Evolutionary conservation across 2,113 vertebrate species (phyloP).

Genomic region (Clarias gariepinus): DNA sequence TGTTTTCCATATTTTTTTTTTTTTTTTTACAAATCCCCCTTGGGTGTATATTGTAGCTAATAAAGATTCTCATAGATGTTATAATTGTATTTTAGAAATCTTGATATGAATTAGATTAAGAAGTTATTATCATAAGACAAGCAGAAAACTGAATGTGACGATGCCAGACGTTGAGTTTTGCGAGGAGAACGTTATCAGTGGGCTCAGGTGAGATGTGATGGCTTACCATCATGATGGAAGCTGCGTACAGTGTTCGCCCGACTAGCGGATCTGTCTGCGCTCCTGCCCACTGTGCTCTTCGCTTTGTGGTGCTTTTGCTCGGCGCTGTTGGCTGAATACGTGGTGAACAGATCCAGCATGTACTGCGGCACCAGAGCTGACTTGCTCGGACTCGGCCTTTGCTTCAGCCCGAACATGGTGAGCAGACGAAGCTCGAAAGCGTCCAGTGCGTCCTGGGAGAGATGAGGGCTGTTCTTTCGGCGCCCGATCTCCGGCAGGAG

Average conservation of each 20-base stretch:
- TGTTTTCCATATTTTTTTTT: not conserved
- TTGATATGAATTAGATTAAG: not conserved
- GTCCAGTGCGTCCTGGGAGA: slow-evolving; percentile 77
- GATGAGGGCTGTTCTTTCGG: slow-evolving; percentile 72
- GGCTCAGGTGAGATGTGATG: not conserved
- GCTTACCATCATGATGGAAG: slow-evolving; percentile 86
- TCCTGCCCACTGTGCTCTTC: slow-evolving; percentile 63
- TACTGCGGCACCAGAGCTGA: slow-evolving; percentile 80
- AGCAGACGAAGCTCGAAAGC: slow-evolving; percentile 84
- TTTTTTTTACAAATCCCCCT: not conserved
- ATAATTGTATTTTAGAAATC: not conserved
- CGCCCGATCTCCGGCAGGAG: slow-evolving; percentile 80
- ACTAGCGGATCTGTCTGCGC: slow-evolving; percentile 77
- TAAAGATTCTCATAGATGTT: not conserved
- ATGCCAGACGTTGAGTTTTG: not conserved
- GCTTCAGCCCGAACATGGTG: slow-evolving; percentile 84
- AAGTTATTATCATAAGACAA: not conserved
- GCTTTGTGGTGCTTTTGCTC: slow-evolving; percentile 68
- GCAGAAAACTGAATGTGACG: not conserved
- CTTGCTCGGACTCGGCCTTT: slow-evolving; percentile 80
- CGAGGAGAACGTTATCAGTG: not conserved
- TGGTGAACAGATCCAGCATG: slow-evolving; percentile 82
- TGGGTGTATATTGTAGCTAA: not conserved
- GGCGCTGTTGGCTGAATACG: slow-evolving; percentile 70
- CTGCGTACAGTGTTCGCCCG: slow-evolving; percentile 84